Evolutionary conservation across 2,888 invertebrate species (phyloP), one percentile per base, ranked within the genome.

Genomic region (Leptopterna dolabrata): DNA sequence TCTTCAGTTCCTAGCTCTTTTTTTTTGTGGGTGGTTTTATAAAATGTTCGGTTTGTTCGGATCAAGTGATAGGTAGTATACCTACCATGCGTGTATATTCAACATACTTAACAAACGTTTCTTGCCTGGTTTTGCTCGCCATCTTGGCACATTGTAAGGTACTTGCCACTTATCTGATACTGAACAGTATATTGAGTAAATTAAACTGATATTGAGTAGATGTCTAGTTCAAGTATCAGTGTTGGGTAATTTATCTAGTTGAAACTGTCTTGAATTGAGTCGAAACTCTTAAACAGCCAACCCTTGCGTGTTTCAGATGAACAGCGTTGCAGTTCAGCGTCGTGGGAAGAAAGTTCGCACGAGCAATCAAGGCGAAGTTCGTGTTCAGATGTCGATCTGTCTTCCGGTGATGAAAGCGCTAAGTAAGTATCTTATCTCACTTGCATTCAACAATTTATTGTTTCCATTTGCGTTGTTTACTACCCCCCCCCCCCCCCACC

Each of bases 361-460:
- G 90, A 90, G 82, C 90, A 90, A 82, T 90, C 90, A 29, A 90
- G 90, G 55, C 89, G 90, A 87, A 90, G 90, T 89, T 90, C 90
- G 27, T 93, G 93, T n/a, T 94, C 94, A 30, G 94, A 94, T 90
- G 93, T 93, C 90, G 94, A 94, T 90, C 91, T 94, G 89, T 94
- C 94, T 88, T 94, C 94, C 51, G 94, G 94, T 90, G 95, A 95
- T 91, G 94, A 95, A 91, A 94, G 94, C 92, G 94, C 94, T 90
- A 92, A 93, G 91, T 90, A 88, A 88, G 90, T 89, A 73, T 16
- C 27, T 51, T 27, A 4, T 45, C 14, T 11, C 30, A 73, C n/a
- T 19, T 70, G 30, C 36, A 4, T 36, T 36, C 4, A 36, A 36
- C 36, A 2, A 36, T 36, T 11, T 30, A 24, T 24, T 73, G 3